phyloP scores from a whole-genome alignment of 2,113 vertebrate genomes.

The Thamnophis sirtalis region DNA sequence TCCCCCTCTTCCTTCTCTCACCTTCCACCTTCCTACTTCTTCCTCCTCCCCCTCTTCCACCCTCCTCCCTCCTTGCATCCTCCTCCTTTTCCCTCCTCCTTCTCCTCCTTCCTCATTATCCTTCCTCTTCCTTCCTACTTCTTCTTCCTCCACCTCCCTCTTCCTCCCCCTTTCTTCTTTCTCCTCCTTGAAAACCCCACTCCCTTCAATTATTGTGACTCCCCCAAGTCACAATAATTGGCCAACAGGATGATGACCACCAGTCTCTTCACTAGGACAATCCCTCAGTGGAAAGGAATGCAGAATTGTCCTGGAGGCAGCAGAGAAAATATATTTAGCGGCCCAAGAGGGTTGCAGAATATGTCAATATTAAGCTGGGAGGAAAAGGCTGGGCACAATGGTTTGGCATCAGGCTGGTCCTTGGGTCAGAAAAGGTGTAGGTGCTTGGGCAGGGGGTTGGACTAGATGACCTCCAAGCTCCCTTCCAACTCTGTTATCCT shows the following conservation, averaged over 20 bases:
- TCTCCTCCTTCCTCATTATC: accelerated
- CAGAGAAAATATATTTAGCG: not conserved
- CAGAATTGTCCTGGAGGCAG: not conserved
- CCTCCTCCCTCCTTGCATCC: not conserved
- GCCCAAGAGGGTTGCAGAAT: not conserved
- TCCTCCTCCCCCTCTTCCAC: no score
- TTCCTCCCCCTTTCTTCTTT: no score
- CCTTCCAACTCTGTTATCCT: no score
- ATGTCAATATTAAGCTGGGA: not conserved
- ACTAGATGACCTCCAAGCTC: no score
- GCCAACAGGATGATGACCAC: not conserved
- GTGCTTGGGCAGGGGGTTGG: no score
- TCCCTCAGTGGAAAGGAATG: not conserved
- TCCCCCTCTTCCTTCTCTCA: not conserved
- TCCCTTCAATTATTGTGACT: not conserved
- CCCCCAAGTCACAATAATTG: not conserved
- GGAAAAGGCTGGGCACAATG: not conserved
- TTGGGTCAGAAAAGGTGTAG: no score
- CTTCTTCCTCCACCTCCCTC: not conserved
- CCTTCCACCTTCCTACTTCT: no score
- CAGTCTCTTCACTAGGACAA: not conserved
- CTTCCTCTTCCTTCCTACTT: not conserved
- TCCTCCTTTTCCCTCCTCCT: not conserved
- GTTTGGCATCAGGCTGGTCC: not conserved
- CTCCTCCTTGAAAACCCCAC: not conserved